phyloP scores from a whole-genome alignment of 2,888 invertebrate genomes.

The Chesias legatella region DNA sequence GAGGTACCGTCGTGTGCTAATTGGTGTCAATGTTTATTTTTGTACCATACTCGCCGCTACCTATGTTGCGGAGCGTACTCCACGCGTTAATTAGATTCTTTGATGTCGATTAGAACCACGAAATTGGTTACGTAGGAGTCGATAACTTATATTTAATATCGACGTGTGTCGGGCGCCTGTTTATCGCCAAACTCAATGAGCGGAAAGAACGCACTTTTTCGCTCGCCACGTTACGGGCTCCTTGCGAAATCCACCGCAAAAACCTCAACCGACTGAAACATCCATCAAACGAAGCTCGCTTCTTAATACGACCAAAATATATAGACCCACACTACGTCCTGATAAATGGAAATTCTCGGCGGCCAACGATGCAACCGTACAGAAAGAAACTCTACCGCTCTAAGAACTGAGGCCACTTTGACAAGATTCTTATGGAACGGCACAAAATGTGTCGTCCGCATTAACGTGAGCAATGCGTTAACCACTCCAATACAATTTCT shows the following conservation, averaged over 20 bases:
- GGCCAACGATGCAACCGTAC: conserved; percentile 27
- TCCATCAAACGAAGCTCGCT: conserved; percentile 64
- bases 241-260: conserved; percentile 54
- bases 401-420: conserved; percentile 47
- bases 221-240: conserved; percentile 35
- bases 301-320: conserved; percentile 68
- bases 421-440: conserved; percentile 25
- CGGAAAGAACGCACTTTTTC: conserved; percentile 39
- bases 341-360: conserved; percentile 57
- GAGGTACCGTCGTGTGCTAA: conserved; percentile 46
- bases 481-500: conserved; percentile 57
- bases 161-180: conserved; percentile 13
- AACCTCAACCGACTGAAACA: conserved; percentile 59
- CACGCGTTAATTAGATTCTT: conserved; percentile 44
- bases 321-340: conserved; percentile 56
- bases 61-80: conserved; percentile 37
- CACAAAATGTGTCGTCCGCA: conserved; percentile 59
- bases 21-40: conserved; percentile 60
- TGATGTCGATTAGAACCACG: conserved; percentile 37
- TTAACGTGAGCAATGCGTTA: conserved; percentile 56
- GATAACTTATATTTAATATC: conserved; percentile 22
- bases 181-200: conserved; percentile 33
- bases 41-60: conserved; percentile 39
- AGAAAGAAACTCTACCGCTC: conserved; percentile 45
- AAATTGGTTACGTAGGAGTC: conserved; percentile 29